Conservation (phyloP, 2,113 vertebrate species). For the Tachysurus fulvidraco region DNA sequence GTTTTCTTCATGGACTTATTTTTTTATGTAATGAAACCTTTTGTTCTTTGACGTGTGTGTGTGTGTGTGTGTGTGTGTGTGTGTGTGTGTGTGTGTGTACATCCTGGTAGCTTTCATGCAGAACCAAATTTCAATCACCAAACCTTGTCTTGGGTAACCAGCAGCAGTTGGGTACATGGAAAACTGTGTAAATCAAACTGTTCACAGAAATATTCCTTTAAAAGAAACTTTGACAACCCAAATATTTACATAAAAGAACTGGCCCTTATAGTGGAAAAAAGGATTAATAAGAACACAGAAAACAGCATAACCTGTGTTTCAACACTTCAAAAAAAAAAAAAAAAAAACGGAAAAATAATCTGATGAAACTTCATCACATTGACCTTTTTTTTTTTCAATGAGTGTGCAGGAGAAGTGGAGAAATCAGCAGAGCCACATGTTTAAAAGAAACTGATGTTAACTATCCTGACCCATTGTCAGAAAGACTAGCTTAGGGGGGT, state of each 20-base stretch:
- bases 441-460: neutral
- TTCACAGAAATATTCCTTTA: slow-evolving; percentile 13
- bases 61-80: neutral
- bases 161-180: neutral
- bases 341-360: neutral
- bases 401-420: neutral
- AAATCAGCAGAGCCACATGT: neutral
- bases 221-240: slow-evolving; percentile 18
- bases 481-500: neutral
- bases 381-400: slow-evolving; percentile 19
- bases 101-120: neutral
- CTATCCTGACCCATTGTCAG: neutral
- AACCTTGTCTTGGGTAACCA: neutral
- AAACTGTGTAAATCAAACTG: neutral
- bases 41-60: neutral
- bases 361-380: neutral
- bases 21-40: neutral
- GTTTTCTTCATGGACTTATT: neutral
- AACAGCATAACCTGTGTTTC: slow-evolving; percentile 7
- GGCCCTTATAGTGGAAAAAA: slow-evolving; percentile 25
- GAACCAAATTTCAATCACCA: neutral
- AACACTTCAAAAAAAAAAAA: slow-evolving; percentile 8
- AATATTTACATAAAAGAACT: slow-evolving; percentile 33
- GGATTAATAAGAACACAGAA: slow-evolving; percentile 15
- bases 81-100: neutral